Evolutionary conservation across 1,140 invertebrate species (phyloP).

Genomic region (Bursaphelenchus mucronatus): DNA sequence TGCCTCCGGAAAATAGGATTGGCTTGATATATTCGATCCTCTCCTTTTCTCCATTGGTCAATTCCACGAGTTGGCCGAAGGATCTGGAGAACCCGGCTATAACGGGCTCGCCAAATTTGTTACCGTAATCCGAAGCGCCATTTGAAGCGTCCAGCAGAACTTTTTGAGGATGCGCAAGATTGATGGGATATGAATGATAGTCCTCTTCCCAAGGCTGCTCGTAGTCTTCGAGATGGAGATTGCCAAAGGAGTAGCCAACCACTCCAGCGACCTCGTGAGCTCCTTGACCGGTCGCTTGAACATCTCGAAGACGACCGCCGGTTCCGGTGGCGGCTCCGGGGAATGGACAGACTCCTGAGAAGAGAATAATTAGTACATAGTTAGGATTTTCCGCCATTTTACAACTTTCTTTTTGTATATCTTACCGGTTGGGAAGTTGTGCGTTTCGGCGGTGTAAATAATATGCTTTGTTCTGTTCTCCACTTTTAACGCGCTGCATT

Average conservation of each 20-base stretch:
- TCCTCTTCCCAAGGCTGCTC: conserved; percentile 82
- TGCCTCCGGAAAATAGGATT: conserved; percentile 95
- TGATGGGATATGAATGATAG: conserved; percentile 71
- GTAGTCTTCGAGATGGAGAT: conserved; percentile 80
- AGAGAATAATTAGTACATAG: conserved; percentile 27
- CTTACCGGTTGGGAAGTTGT: conserved; percentile 94
- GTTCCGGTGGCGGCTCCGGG: conserved; percentile 94
- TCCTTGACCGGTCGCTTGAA: conserved; percentile 76
- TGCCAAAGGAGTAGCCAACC: conserved; percentile 90
- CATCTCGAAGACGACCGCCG: conserved; percentile 86
- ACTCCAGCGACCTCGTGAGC: conserved; percentile 89
- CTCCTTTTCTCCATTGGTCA: conserved; percentile 62
- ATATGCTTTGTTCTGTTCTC: conserved; percentile 74
- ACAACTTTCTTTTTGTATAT: conserved; percentile 3
- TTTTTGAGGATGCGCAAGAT: conserved; percentile 81
- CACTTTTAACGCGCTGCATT: conserved; percentile 1
- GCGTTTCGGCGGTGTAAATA: conserved; percentile 97
- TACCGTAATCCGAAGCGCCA: conserved; percentile 95
- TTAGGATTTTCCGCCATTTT: conserved; percentile 18
- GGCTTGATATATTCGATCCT: conserved; percentile 91
- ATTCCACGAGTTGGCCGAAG: conserved; percentile 65
- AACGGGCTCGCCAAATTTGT: conserved; percentile 93
- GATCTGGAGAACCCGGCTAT: conserved; percentile 83
- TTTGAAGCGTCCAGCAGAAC: conserved; percentile 86
- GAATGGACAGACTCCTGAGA: conserved; percentile 65